Evolutionary conservation across 2,888 invertebrate genomes (phyloP), one percentile per base, ranked within the genome.

Genomic region (Xylocampa areola): DNA sequence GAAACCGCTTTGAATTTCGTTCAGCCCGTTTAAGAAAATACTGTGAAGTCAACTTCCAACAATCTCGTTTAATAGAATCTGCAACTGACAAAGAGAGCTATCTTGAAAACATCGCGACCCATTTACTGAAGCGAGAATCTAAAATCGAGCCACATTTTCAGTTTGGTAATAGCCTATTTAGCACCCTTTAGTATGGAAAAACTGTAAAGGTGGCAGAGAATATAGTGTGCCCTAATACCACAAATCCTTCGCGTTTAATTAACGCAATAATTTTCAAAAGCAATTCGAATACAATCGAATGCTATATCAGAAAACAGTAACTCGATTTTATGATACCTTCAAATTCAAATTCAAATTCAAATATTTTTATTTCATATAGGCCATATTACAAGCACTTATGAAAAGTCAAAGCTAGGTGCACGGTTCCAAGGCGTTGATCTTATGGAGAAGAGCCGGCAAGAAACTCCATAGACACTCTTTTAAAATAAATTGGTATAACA

Each of bases 271-370:
- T 73, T 75, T 64, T 52, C 58, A 37, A 63, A 72, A 57, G 66
- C 73, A 72, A 74, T 73, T 62, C 43, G 27, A 69, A 69, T 61
- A 80, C 82, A 78, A 84, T 84, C 78, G 73, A 70, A 65, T 54
- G 73, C 65, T 70, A 71, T 74, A 76, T 68, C 73, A 73, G 74
- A 72, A 71, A 72, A 76, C 77, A 53, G 62, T 62, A 66, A 58
- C 62, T 63, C 68, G 39, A 57, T 65, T 79, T 84, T 84, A 86
- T 79, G 77, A 77, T 76, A 68, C 83, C 79, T 77, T n/a, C n/a
- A n/a, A n/a, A n/a, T n/a, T n/a, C n/a, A n/a, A n/a, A n/a, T n/a
- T n/a, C n/a, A n/a, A n/a, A n/a, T n/a, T n/a, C n/a, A n/a, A n/a
- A n/a, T n/a, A n/a, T n/a, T n/a, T n/a, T n/a, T n/a, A n/a, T n/a